Base-by-base conservation (phyloP, 1,140 invertebrate genomes). In the Leguminivora glycinivorella region DNA sequence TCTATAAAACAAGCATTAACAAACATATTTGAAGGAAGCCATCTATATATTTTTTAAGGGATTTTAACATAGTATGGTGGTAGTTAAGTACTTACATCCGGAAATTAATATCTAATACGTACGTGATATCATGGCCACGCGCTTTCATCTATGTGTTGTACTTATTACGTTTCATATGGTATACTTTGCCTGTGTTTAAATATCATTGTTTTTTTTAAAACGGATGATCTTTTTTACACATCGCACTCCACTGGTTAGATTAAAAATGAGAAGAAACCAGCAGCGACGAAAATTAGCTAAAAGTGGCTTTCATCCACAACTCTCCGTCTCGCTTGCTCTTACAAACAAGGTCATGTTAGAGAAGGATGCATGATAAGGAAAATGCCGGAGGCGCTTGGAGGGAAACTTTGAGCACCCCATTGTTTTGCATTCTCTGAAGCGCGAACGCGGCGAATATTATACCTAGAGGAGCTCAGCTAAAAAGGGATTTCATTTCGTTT, bases 231-330 rank as follows among this genome's bases (percentile, higher is more conserved):
- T 52, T 52, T 52, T 52, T 52, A 43, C 19, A 26, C 67, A 68
- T 34, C 4, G 19, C 67, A 19, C 34, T 67, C 66, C 3, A 29
- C 5, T 34, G 38, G 66, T 19, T 38, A 22, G 43, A 67, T 75
- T 73, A 75, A 74, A 75, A 83, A 82, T 72, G 79, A 81, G 81
- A 75, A 76, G 77, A 79, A 81, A 77, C 78, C 78, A 81, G 82
- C 82, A 79, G 79, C 74, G 82, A 81, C 85, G 79, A 84, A 90
- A 90, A 90, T 89, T 90, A 88, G 83, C 87, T 84, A 73, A 84
- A 84, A 89, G 83, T 89, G 83, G 82, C 84, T 85, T 87, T 83
- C 72, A 81, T 77, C 80, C 19, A 72, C 75, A 68, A 70, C 78
- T 69, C 31, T 72, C 80, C 67, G 68, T 52, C 38, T 79, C 82